Percentiles rank a stretch among this genome's conserved stretches.
phyloP scores from a whole-genome alignment of 2,113 vertebrate species.

The Pterocles gutturalis region DNA sequence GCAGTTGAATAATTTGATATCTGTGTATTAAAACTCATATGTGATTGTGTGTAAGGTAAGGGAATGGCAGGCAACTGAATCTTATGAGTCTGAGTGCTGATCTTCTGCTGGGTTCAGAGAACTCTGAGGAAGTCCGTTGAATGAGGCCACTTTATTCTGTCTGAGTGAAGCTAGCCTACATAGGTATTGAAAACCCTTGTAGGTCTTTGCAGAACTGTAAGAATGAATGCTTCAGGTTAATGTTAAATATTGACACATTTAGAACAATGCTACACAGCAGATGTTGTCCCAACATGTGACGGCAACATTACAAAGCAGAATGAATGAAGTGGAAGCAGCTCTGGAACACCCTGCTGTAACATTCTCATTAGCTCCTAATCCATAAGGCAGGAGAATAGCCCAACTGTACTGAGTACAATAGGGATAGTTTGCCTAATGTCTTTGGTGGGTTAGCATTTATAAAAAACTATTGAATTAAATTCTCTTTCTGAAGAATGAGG shows the following conservation, averaged over 20 bases:
- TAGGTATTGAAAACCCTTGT: background rate
- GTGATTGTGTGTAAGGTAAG: background rate
- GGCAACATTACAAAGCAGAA: background rate
- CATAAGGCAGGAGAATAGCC: background rate
- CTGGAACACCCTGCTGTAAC: background rate
- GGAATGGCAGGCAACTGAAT: background rate
- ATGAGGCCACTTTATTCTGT: background rate
- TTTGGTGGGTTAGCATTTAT: background rate
- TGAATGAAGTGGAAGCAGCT: background rate
- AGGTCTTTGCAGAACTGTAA: background rate
- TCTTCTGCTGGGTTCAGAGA: background rate
- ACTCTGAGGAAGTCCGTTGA: background rate
- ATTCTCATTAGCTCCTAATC: background rate
- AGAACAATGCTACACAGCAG: background rate
- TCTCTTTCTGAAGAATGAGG: background rate
- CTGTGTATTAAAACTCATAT: background rate
- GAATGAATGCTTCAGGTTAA: background rate
- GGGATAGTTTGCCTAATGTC: background rate
- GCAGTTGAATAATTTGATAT: background rate
- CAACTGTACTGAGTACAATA: background rate
- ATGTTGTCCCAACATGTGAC: background rate
- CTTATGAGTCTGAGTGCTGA: background rate
- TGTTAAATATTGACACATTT: conserved; percentile 2
- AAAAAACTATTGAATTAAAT: background rate
- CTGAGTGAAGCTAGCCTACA: background rate